These are phyloP conservation scores for Anoplophora glabripennis DNA, from an alignment of 1,140 invertebrate genomes.

Conservation along the genomic window DNA sequence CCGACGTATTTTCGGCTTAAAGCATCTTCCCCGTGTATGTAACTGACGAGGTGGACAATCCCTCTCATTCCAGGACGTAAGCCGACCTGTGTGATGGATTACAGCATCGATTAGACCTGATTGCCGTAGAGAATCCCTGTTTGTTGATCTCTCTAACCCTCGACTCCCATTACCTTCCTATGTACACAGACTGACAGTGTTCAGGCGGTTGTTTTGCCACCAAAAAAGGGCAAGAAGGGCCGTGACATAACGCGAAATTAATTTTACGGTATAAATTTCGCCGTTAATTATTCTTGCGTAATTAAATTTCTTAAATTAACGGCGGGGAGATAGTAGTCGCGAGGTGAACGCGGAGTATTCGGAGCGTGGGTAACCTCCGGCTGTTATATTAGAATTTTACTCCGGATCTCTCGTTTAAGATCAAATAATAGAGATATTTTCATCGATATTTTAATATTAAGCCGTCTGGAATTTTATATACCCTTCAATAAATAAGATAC, in stretches of 20 bases:
- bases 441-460: constrained; percentile 31
- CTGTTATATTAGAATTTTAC: constrained; percentile 16
- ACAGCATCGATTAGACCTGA: constrained; percentile 49
- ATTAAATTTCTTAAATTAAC: constrained; percentile 13
- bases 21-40: constrained; percentile 9
- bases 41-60: constrained; percentile 16
- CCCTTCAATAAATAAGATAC: constrained; percentile 28
- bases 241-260: constrained; percentile 9
- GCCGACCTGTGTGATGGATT: constrained; percentile 48
- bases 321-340: constrained; percentile 1
- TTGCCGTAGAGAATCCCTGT: constrained; percentile 37
- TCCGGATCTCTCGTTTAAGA: constrained; percentile 9
- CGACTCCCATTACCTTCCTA: constrained; percentile 32
- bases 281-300: constrained; percentile 12
- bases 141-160: constrained; percentile 28
- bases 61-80: constrained; percentile 24
- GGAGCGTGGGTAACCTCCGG: constrained; percentile 12
- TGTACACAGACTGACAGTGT: constrained; percentile 23
- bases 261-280: constrained; percentile 9
- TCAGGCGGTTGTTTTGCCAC: too few species aligned
- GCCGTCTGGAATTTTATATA: constrained; percentile 26
- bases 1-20: not conserved
- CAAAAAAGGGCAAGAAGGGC: not conserved
- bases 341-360: not conserved
- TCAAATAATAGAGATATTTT: constrained; percentile 28